Conservation (phyloP, 2,797 vertebrate species). For the Prionace glauca region DNA sequence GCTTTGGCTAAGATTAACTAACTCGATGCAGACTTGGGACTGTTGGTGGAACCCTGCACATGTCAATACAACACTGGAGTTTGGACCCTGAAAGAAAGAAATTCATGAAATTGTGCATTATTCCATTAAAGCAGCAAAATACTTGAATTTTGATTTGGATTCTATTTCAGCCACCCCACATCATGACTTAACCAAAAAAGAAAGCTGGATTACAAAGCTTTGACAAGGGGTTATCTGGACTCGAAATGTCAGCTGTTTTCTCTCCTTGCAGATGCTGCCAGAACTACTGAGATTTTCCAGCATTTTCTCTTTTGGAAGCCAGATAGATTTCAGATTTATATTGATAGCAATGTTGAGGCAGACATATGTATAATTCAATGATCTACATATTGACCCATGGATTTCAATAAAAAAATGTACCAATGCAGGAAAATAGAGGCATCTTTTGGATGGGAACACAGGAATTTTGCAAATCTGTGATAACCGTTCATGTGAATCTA, state of each 20-base stretch:
- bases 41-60: neutral
- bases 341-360: neutral
- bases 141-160: neutral
- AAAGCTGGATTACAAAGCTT: neutral
- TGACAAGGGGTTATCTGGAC: no score
- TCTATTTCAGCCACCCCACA: neutral
- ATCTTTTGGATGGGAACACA: neutral
- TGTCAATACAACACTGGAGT: neutral
- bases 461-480: neutral
- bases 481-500: neutral
- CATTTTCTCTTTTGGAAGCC: neutral
- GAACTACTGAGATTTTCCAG: no score
- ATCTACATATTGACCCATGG: neutral
- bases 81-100: neutral
- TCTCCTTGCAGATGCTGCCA: no score
- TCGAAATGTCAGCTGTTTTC: no score
- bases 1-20: slow-evolving; percentile 8
- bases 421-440: neutral
- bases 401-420: neutral
- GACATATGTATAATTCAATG: neutral
- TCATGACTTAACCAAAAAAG: neutral
- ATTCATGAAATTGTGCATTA: neutral
- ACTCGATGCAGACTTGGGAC: neutral
- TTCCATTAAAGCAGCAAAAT: neutral
- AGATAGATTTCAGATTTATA: neutral